Evolutionary conservation across 2,888 invertebrate genomes (phyloP).

Genomic region (Pyrochroa serraticornis): DNA sequence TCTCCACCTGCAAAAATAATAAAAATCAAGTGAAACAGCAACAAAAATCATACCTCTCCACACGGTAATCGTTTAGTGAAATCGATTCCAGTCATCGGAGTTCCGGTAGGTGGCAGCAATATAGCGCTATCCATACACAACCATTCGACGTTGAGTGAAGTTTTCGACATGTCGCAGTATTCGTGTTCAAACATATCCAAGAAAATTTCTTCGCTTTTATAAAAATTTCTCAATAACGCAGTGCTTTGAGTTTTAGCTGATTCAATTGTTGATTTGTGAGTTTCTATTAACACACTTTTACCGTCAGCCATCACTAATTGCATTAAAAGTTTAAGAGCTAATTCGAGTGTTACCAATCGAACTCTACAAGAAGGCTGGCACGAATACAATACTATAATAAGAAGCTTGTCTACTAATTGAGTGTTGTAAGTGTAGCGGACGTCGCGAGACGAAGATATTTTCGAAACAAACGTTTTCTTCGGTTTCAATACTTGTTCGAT

Average conservation of each 20-base stretch:
- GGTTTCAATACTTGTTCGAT: constrained; percentile 79
- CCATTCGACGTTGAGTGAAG: constrained; percentile 89
- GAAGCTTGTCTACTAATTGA: constrained; percentile 79
- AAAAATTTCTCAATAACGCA: constrained; percentile 85
- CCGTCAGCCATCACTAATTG: constrained; percentile 67
- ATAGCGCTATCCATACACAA: constrained; percentile 96
- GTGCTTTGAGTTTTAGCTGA: constrained; percentile 81
- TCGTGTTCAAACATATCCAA: constrained; percentile 99
- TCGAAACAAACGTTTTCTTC: constrained; percentile 50
- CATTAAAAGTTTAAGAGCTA: constrained; percentile 81
- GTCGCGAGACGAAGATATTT: constrained; percentile 46
- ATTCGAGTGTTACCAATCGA: constrained; percentile 89
- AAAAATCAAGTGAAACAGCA: constrained; percentile 32
- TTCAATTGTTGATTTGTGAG: constrained; percentile 71
- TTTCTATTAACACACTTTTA: constrained; percentile 68
- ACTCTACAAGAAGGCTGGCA: constrained; percentile 91
- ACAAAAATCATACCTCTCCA: constrained; percentile 77
- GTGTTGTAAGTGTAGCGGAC: constrained; percentile 73
- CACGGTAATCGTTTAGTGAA: constrained; percentile 94
- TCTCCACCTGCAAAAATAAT: constrained; percentile 70
- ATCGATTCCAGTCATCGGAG: constrained; percentile 94
- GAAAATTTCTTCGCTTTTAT: constrained; percentile 98
- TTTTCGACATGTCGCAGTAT: constrained; percentile 89
- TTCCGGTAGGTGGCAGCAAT: constrained; percentile 91
- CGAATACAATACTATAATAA: constrained; percentile 81